Evolutionary conservation across 2,113 vertebrate genomes (phyloP), one percentile per base, ranked within the genome.

Genomic region (Platichthys flesus): DNA sequence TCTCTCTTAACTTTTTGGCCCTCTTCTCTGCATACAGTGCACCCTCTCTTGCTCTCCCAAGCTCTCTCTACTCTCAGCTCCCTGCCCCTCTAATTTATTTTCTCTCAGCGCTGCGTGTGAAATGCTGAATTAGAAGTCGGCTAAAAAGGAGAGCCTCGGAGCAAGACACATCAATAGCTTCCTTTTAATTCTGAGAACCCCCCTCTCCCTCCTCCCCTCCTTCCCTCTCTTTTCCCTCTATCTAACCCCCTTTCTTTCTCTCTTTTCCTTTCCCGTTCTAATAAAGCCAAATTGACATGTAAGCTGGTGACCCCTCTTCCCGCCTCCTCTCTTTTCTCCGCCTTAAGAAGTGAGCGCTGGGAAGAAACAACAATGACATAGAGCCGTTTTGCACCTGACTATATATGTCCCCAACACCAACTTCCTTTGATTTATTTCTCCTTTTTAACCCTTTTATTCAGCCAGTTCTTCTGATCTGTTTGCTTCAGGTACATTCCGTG

Each of bases 201-300:
- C 83, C 79, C 80, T 71, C 79, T 65, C 69, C 75, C 62, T 42
- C 61, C 58, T 45, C 26, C 60, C 45, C 62, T 64, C 55, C 61
- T 71, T 67, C 68, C 81, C 77, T 75, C 78, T 75, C 42, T 40
- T 71, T 57, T 73, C 74, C 63, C 67, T 83, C 76, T 78, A 73
- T 77, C 47, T 45, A 3, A 56, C 23, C 23, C 23, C 23, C 23
- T 23, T 54, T 42, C 66, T 55, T 58, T 62, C 66, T 81, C 67
- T 70, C 64, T 57, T 67, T 52, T 75, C 60, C 56, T 79, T 76
- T 79, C 47, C 78, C 54, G 67, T 67, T 51, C 77, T 89, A 90
- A 90, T 91, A 79, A 90, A 91, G 86, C 82, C 85, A 90, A 90
- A 89, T 85, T 92, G 87, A 86, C 88, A 90, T 89, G 83, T 88